Evolutionary conservation across 2,888 invertebrate species (phyloP).

Genomic region (Vandiemenella viatica): DNA sequence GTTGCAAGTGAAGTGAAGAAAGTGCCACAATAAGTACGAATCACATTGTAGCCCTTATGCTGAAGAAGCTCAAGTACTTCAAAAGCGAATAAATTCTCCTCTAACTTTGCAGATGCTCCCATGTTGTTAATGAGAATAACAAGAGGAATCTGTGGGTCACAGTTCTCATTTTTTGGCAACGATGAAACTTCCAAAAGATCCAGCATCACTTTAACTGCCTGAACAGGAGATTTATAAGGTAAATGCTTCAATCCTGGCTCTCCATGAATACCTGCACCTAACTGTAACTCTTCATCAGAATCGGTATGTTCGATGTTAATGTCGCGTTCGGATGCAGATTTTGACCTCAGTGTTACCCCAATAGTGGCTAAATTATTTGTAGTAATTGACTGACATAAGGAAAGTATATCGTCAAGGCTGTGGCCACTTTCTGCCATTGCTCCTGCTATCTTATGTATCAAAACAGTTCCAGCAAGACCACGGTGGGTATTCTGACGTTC

Average conservation of each 20-base stretch:
- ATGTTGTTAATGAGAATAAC: slow-evolving; percentile 63
- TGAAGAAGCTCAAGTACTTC: slow-evolving; percentile 29
- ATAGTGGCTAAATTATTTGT: slow-evolving; percentile 43
- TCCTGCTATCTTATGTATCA: slow-evolving; percentile 33
- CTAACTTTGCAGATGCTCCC: slow-evolving; percentile 56
- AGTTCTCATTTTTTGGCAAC: slow-evolving; percentile 12
- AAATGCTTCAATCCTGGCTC: slow-evolving; percentile 31
- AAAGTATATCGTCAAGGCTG: slow-evolving; percentile 27
- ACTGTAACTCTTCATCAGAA: slow-evolving; percentile 29
- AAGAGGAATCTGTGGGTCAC: slow-evolving; percentile 23
- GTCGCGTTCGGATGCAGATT: slow-evolving; percentile 24
- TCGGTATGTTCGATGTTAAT: slow-evolving; percentile 25
- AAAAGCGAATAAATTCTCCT: slow-evolving; percentile 38
- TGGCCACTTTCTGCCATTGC: slow-evolving; percentile 33
- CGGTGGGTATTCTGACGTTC: slow-evolving; percentile 31
- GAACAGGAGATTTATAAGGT: slow-evolving; percentile 24
- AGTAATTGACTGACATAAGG: not conserved
- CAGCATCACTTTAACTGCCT: slow-evolving; percentile 5
- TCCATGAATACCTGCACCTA: slow-evolving; percentile 41
- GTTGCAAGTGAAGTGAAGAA: slow-evolving; percentile 63
- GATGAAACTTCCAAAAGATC: not conserved
- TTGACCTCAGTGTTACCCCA: slow-evolving; percentile 46
- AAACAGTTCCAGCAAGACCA: slow-evolving; percentile 32
- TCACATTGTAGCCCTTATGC: slow-evolving; percentile 6
- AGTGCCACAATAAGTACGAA: slow-evolving; percentile 16